Evolutionary conservation across 2,888 invertebrate genomes (phyloP), one percentile per base, ranked within the genome.

Genomic region (Invenusta paracnida): DNA sequence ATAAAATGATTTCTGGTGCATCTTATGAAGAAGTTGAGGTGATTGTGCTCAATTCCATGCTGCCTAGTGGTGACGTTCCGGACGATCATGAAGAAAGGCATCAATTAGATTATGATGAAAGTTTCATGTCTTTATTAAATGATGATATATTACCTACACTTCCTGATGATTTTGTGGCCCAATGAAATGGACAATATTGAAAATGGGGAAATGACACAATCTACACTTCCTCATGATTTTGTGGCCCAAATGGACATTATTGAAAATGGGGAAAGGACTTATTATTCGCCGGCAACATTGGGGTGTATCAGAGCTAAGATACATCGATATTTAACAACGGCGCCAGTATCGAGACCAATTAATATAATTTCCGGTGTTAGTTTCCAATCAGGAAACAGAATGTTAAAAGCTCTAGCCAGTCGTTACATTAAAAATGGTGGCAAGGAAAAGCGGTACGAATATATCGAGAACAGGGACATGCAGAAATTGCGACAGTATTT

Each of bases 1-100:
- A 73, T 73, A 73, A 73, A 5, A 73, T 73, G 5, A 73, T 73
- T n/a, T 73, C 73, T 73, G 73, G 73, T 5, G 73, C 27, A n/a
- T 73, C 73, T n/a, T 23, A 17, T 48, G 48, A 48, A 48, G 17
- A 48, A 48, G 48, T 5, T 48, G 17, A 48, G 48, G 48, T 48
- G 48, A 48, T 48, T 48, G 48, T 17, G 48, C 48, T 48, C 48
- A 5, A 48, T 48, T 48, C 5, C 48, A 48, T 48, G 48, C 48
- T 48, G 48, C 48, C 48, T 48, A 48, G n/a, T 48, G 48, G 48
- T 48, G 48, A 48, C 48, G 48, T 48, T 48, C 48, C 48, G 48
- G 48, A 48, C 48, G 48, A 48, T 48, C 48, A 48, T 48, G 48
- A 48, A 48, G 48, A 48, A 48, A 48, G 48, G 48, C 17, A 48